Evolutionary conservation across 2,797 vertebrate genomes (phyloP).

Genomic region (Pelobates cultripes): DNA sequence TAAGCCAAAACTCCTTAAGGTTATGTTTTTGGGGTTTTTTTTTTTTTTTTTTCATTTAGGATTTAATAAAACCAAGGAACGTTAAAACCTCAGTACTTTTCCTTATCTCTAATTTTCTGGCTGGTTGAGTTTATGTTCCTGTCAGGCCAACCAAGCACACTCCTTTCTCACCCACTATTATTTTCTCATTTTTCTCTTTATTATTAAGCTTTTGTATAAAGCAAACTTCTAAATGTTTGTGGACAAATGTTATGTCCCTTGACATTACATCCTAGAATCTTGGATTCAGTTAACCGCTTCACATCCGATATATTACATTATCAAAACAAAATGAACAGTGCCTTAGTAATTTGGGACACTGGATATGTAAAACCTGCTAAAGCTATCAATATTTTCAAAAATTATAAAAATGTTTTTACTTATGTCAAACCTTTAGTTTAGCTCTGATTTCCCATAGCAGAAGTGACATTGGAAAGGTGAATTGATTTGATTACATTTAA

Average conservation of each 20-base stretch:
- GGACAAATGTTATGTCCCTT: conserved; percentile 7
- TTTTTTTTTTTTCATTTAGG: conserved; percentile 4
- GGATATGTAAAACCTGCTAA: too few relatives aligned
- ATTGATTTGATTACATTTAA: too few relatives aligned
- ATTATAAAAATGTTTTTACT: too few relatives aligned
- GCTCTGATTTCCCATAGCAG: too few relatives aligned
- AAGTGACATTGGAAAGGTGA: too few relatives aligned
- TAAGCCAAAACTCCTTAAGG: conserved; percentile 12
- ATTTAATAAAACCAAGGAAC: conserved; percentile 36
- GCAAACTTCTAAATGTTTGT: conserved; percentile 28
- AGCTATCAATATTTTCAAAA: too few relatives aligned
- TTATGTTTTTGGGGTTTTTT: conserved; percentile 12
- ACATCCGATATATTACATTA: too few relatives aligned
- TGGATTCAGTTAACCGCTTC: conserved; percentile 18
- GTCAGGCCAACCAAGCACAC: conserved; percentile 36
- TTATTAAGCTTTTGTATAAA: conserved; percentile 42
- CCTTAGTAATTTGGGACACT: too few relatives aligned
- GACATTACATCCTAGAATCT: conserved; percentile 2
- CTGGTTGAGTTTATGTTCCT: conserved; percentile 49
- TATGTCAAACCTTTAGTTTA: too few relatives aligned
- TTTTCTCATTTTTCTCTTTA: conserved; percentile 50
- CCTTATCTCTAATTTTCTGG: conserved; percentile 53
- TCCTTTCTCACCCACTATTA: conserved; percentile 40
- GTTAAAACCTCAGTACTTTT: conserved; percentile 45
- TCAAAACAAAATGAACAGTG: too few relatives aligned